Base-by-base conservation (phyloP, 2,888 invertebrate genomes). In the Diploptera punctata region DNA sequence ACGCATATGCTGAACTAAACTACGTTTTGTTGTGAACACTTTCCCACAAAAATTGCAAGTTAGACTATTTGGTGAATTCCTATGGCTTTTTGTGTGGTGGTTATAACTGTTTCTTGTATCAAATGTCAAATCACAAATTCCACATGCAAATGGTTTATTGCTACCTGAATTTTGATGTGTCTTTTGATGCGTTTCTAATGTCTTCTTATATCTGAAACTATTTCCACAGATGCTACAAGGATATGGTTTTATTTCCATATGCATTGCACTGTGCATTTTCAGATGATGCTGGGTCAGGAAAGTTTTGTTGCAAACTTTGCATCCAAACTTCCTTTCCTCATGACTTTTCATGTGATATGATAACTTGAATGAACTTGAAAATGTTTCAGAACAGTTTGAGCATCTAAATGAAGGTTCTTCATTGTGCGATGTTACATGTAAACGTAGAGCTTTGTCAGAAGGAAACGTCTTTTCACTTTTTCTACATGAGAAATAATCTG, bases 321-420 rank as follows among this genome's bases (percentile, higher is more conserved):
- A 57, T 13, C 29, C 29, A 57, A 57, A 57, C 57, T 57, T 57
- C 4, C 57, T 26, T 57, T 57, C 57, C 7, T 57, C 57, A 29
- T 57, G 29, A 29, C 54, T 31, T n/a, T 52, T 68, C 68, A 31
- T 57, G 19, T 38, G 54, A 43, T 68, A 68, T 16, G 54, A 68
- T 13, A 68, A 38, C 26, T 68, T 68, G 26, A 68, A 68, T 13
- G 68, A 68, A 21, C 57, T 68, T 26, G 68, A 16, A 54, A 68
- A 68, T 5, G 68, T 68, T 33, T 68, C 68, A n/a, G n/a, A 54
- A 54, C 68, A 68, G 16, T 68, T 57, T 10, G 54, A 9, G 52
- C 68, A 68, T 38, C 33, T 26, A n/a, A 68, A 68, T 21, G 18
- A 26, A 3, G 31, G 7, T n/a, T 68, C 68, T 31, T 29, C 52